Percentiles rank a stretch among this genome's conserved stretches.
These are phyloP conservation scores for Myanophis thanlyinensis DNA, from an alignment of 2,113 vertebrate genomes.

Conservation along the genomic window DNA sequence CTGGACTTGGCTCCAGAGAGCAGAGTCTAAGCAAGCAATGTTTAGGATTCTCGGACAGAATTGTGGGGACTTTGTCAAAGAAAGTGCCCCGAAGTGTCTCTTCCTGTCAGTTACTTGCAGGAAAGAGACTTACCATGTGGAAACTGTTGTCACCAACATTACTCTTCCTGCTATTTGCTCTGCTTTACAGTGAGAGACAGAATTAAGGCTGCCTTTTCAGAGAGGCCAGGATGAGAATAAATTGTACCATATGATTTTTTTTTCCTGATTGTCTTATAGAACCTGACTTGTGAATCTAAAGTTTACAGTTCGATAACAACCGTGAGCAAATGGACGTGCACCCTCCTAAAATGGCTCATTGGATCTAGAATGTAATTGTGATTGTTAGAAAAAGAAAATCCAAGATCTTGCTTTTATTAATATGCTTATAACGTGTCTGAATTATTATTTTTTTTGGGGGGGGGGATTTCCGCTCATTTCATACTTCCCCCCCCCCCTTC, in stretches of 20 bases:
- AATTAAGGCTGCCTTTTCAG: slow-evolving; percentile 31
- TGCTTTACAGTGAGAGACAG: slow-evolving; percentile 41
- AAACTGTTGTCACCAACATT: neutral
- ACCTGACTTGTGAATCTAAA: slow-evolving; percentile 54
- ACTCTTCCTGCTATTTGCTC: slow-evolving; percentile 11
- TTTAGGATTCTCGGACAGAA: neutral
- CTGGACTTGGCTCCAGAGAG: neutral
- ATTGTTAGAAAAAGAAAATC: slow-evolving; percentile 22
- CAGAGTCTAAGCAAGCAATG: neutral
- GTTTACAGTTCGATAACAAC: slow-evolving; percentile 54
- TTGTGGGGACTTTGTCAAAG: neutral
- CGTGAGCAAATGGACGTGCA: slow-evolving; percentile 26
- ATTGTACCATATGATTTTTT: neutral
- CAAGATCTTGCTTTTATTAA: slow-evolving; percentile 55
- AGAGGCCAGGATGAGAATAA: slow-evolving; percentile 16
- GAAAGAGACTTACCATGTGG: neutral
- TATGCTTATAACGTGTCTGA: slow-evolving; percentile 66
- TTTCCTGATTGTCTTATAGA: neutral
- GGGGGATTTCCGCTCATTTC: slow-evolving; percentile 51
- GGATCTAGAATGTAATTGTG: slow-evolving; percentile 20
- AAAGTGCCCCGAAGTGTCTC: neutral
- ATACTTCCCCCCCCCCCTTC: slow-evolving; percentile 48
- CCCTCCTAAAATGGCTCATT: slow-evolving; percentile 52
- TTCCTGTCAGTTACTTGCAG: slow-evolving; percentile 4
- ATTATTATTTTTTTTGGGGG: slow-evolving; percentile 32